Evolutionary conservation across 2,797 vertebrate genomes (phyloP).

Genomic region (Xenentodon cancila): DNA sequence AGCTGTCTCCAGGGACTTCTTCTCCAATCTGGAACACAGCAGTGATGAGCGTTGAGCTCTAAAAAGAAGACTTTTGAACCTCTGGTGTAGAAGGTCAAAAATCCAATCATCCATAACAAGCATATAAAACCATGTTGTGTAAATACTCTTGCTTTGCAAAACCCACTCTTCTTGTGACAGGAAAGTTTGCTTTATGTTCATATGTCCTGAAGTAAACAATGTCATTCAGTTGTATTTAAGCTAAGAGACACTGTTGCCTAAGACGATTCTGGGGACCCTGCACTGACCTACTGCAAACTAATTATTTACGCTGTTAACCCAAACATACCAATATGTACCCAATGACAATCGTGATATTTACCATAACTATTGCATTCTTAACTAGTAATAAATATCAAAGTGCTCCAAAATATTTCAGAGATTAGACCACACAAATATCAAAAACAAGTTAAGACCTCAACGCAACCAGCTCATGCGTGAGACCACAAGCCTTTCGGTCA

Average conservation of each 20-base stretch:
- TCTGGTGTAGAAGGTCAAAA: conserved; percentile 66
- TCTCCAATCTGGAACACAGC: conserved; percentile 78
- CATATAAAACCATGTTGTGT: not conserved
- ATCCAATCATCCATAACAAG: conserved; percentile 63
- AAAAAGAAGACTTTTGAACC: conserved; percentile 56
- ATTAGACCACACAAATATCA: conserved; percentile 34
- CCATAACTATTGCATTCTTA: not conserved
- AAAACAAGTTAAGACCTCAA: conserved; percentile 79
- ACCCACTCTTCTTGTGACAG: conserved; percentile 31
- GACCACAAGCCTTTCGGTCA: conserved; percentile 77
- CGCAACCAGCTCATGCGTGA: conserved; percentile 75
- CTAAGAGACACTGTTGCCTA: conserved; percentile 24
- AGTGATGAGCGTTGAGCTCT: conserved; percentile 36
- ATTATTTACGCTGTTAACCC: conserved; percentile 29
- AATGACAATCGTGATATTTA: too few relatives aligned
- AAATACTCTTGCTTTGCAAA: too few relatives aligned
- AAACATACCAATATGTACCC: conserved; percentile 10
- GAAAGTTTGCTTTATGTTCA: conserved; percentile 33
- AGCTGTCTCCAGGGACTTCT: conserved; percentile 79
- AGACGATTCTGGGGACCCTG: not conserved
- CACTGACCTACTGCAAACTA: conserved; percentile 17
- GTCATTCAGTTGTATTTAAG: conserved; percentile 56
- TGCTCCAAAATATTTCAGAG: conserved; percentile 27
- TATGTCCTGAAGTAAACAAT: conserved; percentile 52
- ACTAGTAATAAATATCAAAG: conserved; percentile 13